phyloP scores from a whole-genome alignment of 2,888 invertebrate species.

The Saturnia japonica region DNA sequence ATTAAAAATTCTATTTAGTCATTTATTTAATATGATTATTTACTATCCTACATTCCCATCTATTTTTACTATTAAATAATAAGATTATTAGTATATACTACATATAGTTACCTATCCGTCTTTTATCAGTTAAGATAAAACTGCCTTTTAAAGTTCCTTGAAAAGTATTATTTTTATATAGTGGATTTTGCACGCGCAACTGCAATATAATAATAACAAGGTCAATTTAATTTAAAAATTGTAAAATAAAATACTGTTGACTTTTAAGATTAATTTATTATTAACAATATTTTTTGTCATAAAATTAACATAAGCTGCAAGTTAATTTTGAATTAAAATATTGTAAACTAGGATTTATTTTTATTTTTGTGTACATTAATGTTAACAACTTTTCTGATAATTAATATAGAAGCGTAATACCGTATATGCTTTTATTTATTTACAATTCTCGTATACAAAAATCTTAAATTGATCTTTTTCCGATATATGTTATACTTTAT shows the following conservation, averaged over 20 bases:
- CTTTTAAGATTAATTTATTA: background rate
- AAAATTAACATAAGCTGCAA: background rate
- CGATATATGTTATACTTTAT: background rate
- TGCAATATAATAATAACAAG: background rate
- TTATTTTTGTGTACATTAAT: background rate
- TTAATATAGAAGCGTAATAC: background rate
- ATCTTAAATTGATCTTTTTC: background rate
- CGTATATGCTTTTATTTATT: background rate
- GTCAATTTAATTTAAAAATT: background rate
- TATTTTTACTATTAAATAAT: background rate
- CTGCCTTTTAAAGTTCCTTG: background rate
- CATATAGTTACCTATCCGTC: background rate
- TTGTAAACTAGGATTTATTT: background rate
- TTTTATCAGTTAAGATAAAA: background rate
- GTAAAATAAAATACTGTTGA: background rate
- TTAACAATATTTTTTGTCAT: background rate
- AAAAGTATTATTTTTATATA: background rate
- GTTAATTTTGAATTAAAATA: background rate
- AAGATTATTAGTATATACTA: background rate
- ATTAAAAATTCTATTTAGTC: background rate
- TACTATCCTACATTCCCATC: background rate
- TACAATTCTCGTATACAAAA: background rate
- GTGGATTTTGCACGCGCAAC: background rate
- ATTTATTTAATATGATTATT: background rate
- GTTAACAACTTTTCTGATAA: background rate